Percentiles rank a stretch among this genome's conserved stretches.
phyloP scores from a whole-genome alignment of 2,113 vertebrate genomes.

The Tretioscincus oriximinensis region DNA sequence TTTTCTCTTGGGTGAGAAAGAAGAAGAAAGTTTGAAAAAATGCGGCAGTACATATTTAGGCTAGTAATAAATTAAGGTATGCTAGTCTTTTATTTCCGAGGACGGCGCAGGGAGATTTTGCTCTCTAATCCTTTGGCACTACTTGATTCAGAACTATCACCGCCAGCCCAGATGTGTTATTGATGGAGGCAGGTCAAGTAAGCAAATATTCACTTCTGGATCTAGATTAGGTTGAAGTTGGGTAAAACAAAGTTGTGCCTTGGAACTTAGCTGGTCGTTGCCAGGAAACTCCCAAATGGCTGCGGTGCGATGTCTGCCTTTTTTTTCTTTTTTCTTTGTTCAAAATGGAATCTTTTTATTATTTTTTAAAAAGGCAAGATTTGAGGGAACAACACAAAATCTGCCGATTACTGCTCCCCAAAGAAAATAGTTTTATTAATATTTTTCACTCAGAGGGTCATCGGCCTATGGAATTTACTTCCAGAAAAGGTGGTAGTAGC shows the following conservation, averaged over 20 bases:
- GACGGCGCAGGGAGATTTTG: conserved; percentile 14
- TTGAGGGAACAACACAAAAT: neutral
- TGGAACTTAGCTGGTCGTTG: neutral
- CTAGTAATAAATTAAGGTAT: neutral
- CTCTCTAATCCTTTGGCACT: conserved; percentile 28
- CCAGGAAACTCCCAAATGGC: conserved; percentile 18
- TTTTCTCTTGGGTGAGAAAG: neutral
- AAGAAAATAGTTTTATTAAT: neutral
- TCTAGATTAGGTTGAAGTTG: conserved; percentile 21
- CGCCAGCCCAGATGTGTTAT: conserved; percentile 1
- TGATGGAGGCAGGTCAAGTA: conserved; percentile 14
- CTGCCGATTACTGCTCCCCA: neutral
- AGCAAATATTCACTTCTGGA: conserved; percentile 12
- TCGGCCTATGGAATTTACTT: too few relatives aligned
- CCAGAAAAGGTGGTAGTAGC: too few relatives aligned
- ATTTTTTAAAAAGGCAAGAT: neutral
- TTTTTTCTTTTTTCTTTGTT: neutral
- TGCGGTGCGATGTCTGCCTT: neutral
- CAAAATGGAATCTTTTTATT: neutral
- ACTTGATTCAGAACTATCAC: neutral
- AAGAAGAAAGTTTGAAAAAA: conserved; percentile 17
- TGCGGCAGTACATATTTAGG: conserved; percentile 12
- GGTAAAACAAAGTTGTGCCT: neutral
- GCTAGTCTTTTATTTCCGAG: conserved; percentile 13
- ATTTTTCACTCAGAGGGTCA: too few relatives aligned